phyloP scores from a whole-genome alignment of 2,888 invertebrate species.

The Clitarchus hookeri region DNA sequence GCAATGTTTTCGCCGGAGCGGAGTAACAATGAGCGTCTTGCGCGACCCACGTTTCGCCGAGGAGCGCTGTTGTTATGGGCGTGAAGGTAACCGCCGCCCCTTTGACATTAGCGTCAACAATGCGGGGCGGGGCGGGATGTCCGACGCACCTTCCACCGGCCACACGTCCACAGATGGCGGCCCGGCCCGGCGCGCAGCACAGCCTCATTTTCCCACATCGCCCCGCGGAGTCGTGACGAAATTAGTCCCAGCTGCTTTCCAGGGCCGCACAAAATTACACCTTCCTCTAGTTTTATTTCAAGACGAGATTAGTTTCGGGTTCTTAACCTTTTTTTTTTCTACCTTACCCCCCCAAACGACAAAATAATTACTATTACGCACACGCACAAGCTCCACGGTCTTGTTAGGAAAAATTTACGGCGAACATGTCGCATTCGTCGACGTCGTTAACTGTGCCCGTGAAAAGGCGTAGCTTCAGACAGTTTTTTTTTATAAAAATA shows the following conservation, averaged over 20 bases:
- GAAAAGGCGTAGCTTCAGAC: too few species aligned
- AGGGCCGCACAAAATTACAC: neutral
- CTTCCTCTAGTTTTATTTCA: neutral
- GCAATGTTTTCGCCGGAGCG: neutral
- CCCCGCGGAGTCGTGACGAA: neutral
- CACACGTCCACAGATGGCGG: too few species aligned
- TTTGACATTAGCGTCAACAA: neutral
- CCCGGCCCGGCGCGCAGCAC: neutral
- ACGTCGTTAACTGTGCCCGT: neutral
- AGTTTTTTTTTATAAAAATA: too few species aligned
- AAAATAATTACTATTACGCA: slow-evolving; percentile 14
- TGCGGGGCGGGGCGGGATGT: neutral
- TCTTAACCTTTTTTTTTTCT: neutral
- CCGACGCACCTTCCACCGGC: too few species aligned
- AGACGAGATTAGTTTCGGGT: neutral
- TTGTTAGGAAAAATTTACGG: neutral
- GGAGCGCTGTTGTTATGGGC: neutral
- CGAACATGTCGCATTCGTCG: neutral
- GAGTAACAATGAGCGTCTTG: neutral
- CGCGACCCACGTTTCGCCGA: neutral
- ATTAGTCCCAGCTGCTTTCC: neutral
- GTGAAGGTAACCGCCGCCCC: neutral
- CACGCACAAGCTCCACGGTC: neutral
- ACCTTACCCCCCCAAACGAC: neutral
- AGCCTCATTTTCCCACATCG: neutral